These are phyloP conservation scores for Periophthalmus modestus DNA, from an alignment of 2,113 vertebrate species.

Conservation along the genomic window DNA sequence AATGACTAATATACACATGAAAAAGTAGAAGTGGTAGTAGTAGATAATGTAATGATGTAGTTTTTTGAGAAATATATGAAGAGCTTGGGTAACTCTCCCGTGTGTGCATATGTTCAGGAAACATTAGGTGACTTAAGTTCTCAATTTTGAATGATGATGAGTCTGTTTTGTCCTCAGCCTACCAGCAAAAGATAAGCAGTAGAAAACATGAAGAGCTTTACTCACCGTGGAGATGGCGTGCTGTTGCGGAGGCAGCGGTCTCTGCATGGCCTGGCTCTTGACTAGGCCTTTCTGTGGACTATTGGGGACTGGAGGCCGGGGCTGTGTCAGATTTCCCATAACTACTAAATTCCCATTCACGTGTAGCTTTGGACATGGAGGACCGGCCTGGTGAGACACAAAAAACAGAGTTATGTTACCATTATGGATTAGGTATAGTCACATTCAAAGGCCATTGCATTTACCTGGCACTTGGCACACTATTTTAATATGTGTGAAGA, in stretches of 20 bases:
- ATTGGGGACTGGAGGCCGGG: constrained; percentile 73
- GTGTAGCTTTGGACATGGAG: constrained; percentile 61
- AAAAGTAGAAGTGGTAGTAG: too few species aligned
- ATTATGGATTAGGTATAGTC: not conserved
- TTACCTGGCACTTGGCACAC: too few species aligned
- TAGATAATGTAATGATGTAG: too few species aligned
- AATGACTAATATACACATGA: too few species aligned
- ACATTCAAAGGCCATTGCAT: too few species aligned
- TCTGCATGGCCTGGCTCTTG: constrained; percentile 82
- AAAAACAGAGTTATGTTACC: not conserved
- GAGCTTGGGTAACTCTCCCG: not conserved
- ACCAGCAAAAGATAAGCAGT: too few species aligned
- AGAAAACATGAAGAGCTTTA: not conserved
- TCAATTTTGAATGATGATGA: too few species aligned
- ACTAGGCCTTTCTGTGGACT: constrained; percentile 73
- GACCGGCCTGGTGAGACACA: constrained; percentile 53
- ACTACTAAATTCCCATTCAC: constrained; percentile 57
- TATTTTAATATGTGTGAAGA: too few species aligned
- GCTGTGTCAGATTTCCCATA: constrained; percentile 70
- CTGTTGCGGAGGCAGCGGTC: constrained; percentile 84
- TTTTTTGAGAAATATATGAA: not conserved
- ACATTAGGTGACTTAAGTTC: too few species aligned
- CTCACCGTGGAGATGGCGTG: constrained; percentile 83
- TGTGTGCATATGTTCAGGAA: not conserved
- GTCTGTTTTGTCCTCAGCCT: too few species aligned